Evolutionary conservation across 2,797 vertebrate species (phyloP), one percentile per base, ranked within the genome.

Genomic region (Syngnathus acus): DNA sequence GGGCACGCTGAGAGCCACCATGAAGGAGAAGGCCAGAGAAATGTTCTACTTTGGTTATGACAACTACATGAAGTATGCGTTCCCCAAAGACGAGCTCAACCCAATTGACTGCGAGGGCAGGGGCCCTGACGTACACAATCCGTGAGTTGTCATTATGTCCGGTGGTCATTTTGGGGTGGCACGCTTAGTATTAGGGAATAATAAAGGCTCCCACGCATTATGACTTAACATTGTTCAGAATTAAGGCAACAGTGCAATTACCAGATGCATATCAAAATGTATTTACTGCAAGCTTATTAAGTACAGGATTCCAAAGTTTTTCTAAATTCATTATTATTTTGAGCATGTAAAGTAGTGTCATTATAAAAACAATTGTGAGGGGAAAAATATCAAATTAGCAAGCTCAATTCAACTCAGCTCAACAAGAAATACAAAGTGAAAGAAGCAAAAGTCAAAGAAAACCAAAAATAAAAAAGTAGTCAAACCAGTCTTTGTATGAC

Each of bases 31-130:
- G 88, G 96, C 96, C 62, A 94, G 91, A 68, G 90, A 93, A 11
- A 98, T 99, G 97, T 99, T 99, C 82, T 93, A 89, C 65, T 98
- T 98, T 73, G 95, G 95, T 78, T 98, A 99, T 81, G 95, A 98
- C 84, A 97, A 94, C 88, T 99, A 98, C 89, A 99, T 99, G 97
- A 93, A 86, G 75, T 92, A 95, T 82, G 96, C 95, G 53, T 98
- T 99, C 73, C 95, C 97, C 0, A 88, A 95, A 69, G 97, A 99
- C 88, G 96, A 98, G 88, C 94, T 98, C 23, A 97, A 99, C 77
- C 96, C 97, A 19, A 96, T 99, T 68, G 90, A 93, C 82, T 98
- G 97, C 88, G 80, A 91, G 62, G 97, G 97, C 17, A 91, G 97
- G 23, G 97, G 97, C 3, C 97, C 97, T 11, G 97, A 98, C 84